These are phyloP conservation scores for Melitaea cinxia DNA, from an alignment of 1,140 invertebrate genomes.

Conservation along the genomic window DNA sequence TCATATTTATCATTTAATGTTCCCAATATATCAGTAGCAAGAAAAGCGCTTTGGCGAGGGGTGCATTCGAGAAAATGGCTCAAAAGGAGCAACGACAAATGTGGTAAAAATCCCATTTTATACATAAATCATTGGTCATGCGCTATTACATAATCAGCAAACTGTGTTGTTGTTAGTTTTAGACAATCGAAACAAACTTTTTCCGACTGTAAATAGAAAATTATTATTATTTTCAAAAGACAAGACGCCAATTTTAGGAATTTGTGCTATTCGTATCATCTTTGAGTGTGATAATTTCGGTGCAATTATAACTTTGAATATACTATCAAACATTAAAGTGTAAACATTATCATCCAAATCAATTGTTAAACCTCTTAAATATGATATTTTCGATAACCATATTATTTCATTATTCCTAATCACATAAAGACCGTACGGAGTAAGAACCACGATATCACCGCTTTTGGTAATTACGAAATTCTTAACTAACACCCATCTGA, in stretches of 20 bases:
- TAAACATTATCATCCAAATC: conserved; percentile 60
- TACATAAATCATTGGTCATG: too few species aligned
- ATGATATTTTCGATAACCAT: conserved; percentile 58
- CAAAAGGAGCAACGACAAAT: too few species aligned
- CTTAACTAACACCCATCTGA: conserved; percentile 51
- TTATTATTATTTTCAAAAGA: conserved; percentile 72
- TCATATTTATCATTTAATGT: too few species aligned
- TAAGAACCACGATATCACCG: conserved; percentile 56
- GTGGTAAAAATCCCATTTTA: too few species aligned
- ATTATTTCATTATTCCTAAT: conserved; percentile 42
- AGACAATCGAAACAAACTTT: conserved; percentile 52
- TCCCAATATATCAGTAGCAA: too few species aligned
- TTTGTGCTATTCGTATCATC: conserved; percentile 49
- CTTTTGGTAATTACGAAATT: conserved; percentile 64
- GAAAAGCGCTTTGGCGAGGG: too few species aligned
- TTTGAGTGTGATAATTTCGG: conserved; percentile 48
- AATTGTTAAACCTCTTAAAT: conserved; percentile 63
- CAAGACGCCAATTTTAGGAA: conserved; percentile 56
- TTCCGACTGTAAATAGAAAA: conserved; percentile 59
- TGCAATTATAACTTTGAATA: conserved; percentile 60
- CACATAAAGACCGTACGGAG: conserved; percentile 54
- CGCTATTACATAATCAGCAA: too few species aligned
- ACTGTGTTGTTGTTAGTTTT: conserved; percentile 41
- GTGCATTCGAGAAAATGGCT: too few species aligned
- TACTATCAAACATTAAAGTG: conserved; percentile 70